Evolutionary conservation across 2,888 invertebrate species (phyloP).

Genomic region (Plagodis pulveraria): DNA sequence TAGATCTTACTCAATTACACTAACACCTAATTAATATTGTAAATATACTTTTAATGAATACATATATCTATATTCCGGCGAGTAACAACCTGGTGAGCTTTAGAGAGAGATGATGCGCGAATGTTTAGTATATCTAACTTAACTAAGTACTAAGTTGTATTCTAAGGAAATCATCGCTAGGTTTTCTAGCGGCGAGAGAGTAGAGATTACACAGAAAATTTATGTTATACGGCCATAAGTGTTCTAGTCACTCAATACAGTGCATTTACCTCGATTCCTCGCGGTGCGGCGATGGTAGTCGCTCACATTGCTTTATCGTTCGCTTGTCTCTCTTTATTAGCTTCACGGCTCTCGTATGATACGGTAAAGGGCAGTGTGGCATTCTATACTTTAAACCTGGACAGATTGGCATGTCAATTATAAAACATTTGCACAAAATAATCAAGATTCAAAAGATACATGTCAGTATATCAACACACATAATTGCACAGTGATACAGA

Average conservation of each 20-base stretch:
- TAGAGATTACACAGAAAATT: conserved; percentile 32
- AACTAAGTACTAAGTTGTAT: conserved; percentile 21
- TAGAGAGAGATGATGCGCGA: conserved; percentile 48
- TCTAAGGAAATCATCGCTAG: conserved; percentile 18
- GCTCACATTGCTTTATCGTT: conserved; percentile 38
- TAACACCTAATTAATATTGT: conserved; percentile 58
- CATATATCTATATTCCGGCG: conserved; percentile 54
- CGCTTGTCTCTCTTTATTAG: conserved; percentile 62
- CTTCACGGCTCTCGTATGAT: conserved; percentile 68
- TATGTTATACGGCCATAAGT: conserved; percentile 31
- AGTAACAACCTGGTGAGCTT: conserved; percentile 57
- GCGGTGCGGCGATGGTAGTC: conserved; percentile 61
- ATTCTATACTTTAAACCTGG: conserved; percentile 76
- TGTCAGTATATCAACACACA: conserved; percentile 38
- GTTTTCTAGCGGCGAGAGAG: conserved; percentile 19
- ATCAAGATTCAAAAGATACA: conserved; percentile 40
- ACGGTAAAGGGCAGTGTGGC: conserved; percentile 80
- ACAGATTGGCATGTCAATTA: conserved; percentile 76
- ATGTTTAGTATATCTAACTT: conserved; percentile 29
- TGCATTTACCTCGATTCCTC: conserved; percentile 79
- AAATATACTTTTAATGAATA: conserved; percentile 63
- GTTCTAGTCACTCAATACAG: conserved; percentile 67
- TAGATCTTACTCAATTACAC: conserved; percentile 53
- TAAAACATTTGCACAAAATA: conserved; percentile 68
- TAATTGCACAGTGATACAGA: conserved; percentile 36